Evolutionary conservation across 1,140 invertebrate species (phyloP), one percentile per base, ranked within the genome.

Genomic region (Dryas iulia): DNA sequence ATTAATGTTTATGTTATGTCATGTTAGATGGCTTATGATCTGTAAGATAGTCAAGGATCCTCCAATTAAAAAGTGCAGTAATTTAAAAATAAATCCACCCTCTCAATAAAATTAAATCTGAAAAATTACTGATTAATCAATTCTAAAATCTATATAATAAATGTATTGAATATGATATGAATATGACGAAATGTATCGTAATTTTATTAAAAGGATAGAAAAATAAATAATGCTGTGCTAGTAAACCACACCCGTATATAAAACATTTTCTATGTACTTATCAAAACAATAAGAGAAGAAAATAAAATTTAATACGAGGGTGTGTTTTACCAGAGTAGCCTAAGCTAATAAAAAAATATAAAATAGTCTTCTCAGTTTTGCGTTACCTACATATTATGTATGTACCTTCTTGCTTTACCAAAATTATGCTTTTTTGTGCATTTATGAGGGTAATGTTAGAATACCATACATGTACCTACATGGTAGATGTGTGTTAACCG

Each of bases 301-400:
- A 56, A 67, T 65, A 70, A 65, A 65, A 64, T 62, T 76, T n/a
- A 26, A 56, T 26, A 56, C 5, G 24, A 26, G 73, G 79, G 76
- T 87, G 83, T 87, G 83, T 82, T 89, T 87, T 87, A 81, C 76
- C 84, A 89, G 85, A 76, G 72, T 77, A 87, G 87, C 86, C 83
- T 89, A 89, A 90, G 87, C 89, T 91, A 89, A 83, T 79, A 89
- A 87, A 90, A 87, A 69, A 86, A 79, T 63, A 80, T 78, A 87
- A 82, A 84, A 83, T 83, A 74, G 74, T 86, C 53, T 81, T 62
- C 69, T 79, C 72, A 74, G 69, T 76, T 78, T 73, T 79, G 72
- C 73, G 74, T 78, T 71, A 73, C 74, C 72, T 72, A 80, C 63
- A 64, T 76, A n/a, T n/a, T n/a, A 72, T 59, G 71, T 77, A 78